Percentiles rank a stretch among this genome's conserved stretches.
Evolutionary conservation across 2,888 invertebrate species (phyloP).

Genomic region (Temnothorax unifasciatus): DNA sequence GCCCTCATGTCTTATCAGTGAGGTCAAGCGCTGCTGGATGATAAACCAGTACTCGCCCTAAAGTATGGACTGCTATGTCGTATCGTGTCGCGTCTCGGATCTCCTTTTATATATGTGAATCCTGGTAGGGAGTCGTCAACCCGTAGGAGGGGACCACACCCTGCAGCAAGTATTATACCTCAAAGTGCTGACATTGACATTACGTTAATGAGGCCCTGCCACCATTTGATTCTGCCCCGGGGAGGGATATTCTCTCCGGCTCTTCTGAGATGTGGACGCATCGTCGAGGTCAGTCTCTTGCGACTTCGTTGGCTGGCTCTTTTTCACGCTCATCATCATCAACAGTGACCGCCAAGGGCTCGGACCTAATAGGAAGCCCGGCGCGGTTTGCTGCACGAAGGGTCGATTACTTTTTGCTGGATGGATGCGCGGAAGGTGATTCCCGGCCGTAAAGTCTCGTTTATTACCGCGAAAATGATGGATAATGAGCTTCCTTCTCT

Average conservation of each 20-base stretch:
- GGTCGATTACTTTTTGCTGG: conserved; percentile 23
- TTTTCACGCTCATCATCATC: conserved; percentile 8
- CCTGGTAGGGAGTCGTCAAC: conserved; percentile 81
- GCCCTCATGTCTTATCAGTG: conserved; percentile 77
- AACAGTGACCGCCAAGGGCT: conserved; percentile 7
- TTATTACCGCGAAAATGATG: conserved; percentile 38
- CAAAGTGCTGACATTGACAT: conserved; percentile 82
- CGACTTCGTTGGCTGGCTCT: not conserved
- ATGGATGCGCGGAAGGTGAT: conserved; percentile 14
- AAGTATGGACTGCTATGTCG: conserved; percentile 81
- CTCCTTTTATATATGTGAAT: conserved; percentile 83
- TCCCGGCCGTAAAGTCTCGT: not conserved
- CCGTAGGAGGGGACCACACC: conserved; percentile 81
- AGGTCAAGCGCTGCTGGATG: conserved; percentile 79
- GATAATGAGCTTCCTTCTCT: not conserved
- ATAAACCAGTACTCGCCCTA: conserved; percentile 83
- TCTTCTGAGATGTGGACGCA: not conserved
- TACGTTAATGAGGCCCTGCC: conserved; percentile 72
- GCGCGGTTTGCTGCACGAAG: not conserved
- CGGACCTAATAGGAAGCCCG: conserved; percentile 11
- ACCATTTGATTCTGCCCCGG: conserved; percentile 44
- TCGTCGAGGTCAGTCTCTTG: conserved; percentile 64
- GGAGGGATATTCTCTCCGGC: conserved; percentile 24
- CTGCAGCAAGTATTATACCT: conserved; percentile 77
- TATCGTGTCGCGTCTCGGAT: conserved; percentile 71